These are phyloP conservation scores for Hetaerina titia DNA, from an alignment of 2,888 invertebrate species.

Conservation along the genomic window DNA sequence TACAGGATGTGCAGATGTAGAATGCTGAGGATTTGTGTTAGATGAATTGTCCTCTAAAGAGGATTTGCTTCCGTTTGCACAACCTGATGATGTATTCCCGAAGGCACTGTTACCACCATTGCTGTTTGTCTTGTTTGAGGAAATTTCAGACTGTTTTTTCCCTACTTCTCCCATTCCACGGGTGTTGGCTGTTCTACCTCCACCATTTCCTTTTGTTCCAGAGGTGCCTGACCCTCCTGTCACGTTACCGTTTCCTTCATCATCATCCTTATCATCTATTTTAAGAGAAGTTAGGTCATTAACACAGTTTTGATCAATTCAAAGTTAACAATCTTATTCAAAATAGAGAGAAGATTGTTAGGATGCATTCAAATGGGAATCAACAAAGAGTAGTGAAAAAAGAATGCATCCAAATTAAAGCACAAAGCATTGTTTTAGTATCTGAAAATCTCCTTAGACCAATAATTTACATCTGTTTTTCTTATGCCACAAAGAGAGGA, in stretches of 20 bases:
- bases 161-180: slow-evolving; percentile 24
- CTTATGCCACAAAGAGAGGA: too few species aligned
- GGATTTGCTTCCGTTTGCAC: slow-evolving; percentile 42
- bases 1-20: slow-evolving; percentile 70
- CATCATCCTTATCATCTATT: slow-evolving; percentile 73
- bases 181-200: slow-evolving; percentile 71
- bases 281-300: too few species aligned
- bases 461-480: too few species aligned
- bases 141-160: slow-evolving; percentile 70
- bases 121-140: slow-evolving; percentile 69
- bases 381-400: too few species aligned
- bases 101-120: neutral
- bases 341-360: too few species aligned
- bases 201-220: slow-evolving; percentile 73
- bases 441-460: too few species aligned
- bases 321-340: too few species aligned
- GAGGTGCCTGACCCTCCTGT: slow-evolving; percentile 73
- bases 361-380: too few species aligned
- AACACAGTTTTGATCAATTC: too few species aligned
- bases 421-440: too few species aligned
- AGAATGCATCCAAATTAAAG: too few species aligned
- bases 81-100: neutral
- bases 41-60: slow-evolving; percentile 47
- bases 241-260: slow-evolving; percentile 75
- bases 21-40: slow-evolving; percentile 67